Evolutionary conservation across 2,888 invertebrate species (phyloP), one percentile per base, ranked within the genome.

Genomic region (Mimumesa dahlbomi): DNA sequence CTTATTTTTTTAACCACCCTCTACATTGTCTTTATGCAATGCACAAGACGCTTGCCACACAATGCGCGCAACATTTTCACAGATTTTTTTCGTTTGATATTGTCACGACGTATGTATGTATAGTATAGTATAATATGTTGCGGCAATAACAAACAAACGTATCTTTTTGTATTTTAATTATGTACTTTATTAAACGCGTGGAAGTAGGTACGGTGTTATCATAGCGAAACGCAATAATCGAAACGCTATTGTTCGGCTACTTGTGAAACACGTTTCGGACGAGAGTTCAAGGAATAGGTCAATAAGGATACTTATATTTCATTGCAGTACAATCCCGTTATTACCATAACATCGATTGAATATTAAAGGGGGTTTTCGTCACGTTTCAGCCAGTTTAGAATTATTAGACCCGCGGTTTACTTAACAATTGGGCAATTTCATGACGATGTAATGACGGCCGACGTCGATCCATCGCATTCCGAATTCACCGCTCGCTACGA

Each of bases 361-460:
- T 46, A 13, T 38, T 45, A 16, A 46, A 16, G 1, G 53, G 11
- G 36, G 54, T 53, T 64, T 22, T n/a, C 42, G 58, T 42, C 49
- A 46, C 42, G 9, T 57, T n/a, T 14, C 16, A 40, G 14, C 16
- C 29, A 13, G 49, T n/a, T 1, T 25, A 6, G 18, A 48, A 66
- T 40, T 42, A 22, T 53, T 42, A 22, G 42, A 31, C 14, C 16
- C 5, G 2, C 36, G n/a, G 14, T 53, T 42, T 48, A 40, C 22
- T 42, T 25, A 42, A 46, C 45, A 52, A 71, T 75, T 49, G 58
- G 38, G 48, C 58, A 58, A 49, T 53, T 36, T 22, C 34, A 38
- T 29, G 45, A 29, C 14, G 46, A 36, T 31, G 59, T 54, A 54
- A 57, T 45, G 31, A 21, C 36, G 43, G 29, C 42, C 22, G 50